These are phyloP conservation scores for Brachionus rotundiformis DNA, from an alignment of 1,140 invertebrate genomes.

Conservation along the genomic window DNA sequence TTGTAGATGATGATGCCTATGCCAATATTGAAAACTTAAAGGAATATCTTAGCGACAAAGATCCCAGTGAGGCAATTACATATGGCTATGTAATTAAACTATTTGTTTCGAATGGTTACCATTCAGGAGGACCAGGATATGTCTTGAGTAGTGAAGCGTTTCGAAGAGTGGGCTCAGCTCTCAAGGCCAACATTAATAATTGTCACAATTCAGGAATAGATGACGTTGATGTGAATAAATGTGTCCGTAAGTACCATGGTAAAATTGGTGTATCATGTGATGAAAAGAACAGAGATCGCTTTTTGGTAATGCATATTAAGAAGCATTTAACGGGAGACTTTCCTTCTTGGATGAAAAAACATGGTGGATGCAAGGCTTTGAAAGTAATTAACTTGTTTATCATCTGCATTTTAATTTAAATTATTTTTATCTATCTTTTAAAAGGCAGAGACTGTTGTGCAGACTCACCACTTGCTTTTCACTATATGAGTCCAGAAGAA, in stretches of 20 bases:
- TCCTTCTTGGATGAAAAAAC: not conserved
- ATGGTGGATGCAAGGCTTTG: not conserved
- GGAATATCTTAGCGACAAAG: slow-evolving; percentile 56
- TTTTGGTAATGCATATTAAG: not conserved
- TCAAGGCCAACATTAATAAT: slow-evolving; percentile 1
- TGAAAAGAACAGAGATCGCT: not conserved
- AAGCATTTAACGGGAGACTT: not conserved
- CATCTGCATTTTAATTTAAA: not conserved
- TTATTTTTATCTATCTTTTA: slow-evolving; percentile 55
- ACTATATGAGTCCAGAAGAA: slow-evolving; percentile 72
- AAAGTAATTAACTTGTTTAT: not conserved
- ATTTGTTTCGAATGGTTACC: not conserved
- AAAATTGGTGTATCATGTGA: not conserved
- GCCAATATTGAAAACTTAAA: slow-evolving; percentile 67
- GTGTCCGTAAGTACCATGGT: not conserved
- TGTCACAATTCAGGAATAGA: slow-evolving; percentile 15
- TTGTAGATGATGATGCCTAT: slow-evolving; percentile 90
- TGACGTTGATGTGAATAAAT: slow-evolving; percentile 39
- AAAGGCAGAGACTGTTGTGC: slow-evolving; percentile 90
- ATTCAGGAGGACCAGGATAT: slow-evolving; percentile 58
- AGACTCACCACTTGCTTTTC: slow-evolving; percentile 91
- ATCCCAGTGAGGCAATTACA: slow-evolving; percentile 54
- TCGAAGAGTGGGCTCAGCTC: not conserved
- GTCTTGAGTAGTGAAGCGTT: slow-evolving; percentile 56
- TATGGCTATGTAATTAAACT: slow-evolving; percentile 39